A percentile compares a stretch with the other conserved stretches of the same genome.
These are phyloP conservation scores for Liolophura sinensis DNA, from an alignment of 1,140 invertebrate genomes.

Conservation along the genomic window DNA sequence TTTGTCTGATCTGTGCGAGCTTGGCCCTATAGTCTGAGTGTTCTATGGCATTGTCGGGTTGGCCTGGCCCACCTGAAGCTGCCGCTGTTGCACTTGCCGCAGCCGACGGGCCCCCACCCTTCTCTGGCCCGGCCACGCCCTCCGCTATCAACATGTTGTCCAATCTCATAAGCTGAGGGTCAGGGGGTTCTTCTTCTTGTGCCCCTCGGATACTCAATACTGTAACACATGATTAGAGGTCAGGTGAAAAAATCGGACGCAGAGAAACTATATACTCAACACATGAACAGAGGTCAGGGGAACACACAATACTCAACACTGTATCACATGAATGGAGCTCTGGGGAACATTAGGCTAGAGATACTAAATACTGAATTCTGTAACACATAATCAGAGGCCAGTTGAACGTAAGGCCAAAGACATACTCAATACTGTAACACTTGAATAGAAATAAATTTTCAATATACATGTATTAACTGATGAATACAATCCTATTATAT, in stretches of 20 bases:
- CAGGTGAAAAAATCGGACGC: neutral
- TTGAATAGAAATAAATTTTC: constrained; percentile 65
- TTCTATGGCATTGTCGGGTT: constrained; percentile 86
- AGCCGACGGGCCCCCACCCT: constrained; percentile 88
- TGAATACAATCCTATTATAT: too few species aligned
- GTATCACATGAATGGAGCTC: too few species aligned
- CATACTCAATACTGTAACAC: constrained; percentile 57
- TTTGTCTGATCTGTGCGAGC: constrained; percentile 97
- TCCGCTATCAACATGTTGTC: constrained; percentile 99
- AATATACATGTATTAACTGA: constrained; percentile 74
- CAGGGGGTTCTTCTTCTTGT: constrained; percentile 97
- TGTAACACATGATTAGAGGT: constrained; percentile 59
- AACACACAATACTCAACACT: too few species aligned
- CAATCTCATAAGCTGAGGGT: constrained; percentile 97
- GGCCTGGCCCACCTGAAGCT: constrained; percentile 69
- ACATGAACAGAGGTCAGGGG: too few species aligned
- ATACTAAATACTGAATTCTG: constrained; percentile 79
- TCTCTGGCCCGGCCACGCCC: constrained; percentile 97
- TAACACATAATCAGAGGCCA: constrained; percentile 46
- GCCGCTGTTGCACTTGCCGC: constrained; percentile 91
- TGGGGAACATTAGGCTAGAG: too few species aligned
- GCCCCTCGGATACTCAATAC: constrained; percentile 94
- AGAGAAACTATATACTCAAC: neutral
- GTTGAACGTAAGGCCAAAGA: neutral
- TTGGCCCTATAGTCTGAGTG: constrained; percentile 99